Conservation (phyloP, 2,113 vertebrate species). For the Ceyx cyanopectus region DNA sequence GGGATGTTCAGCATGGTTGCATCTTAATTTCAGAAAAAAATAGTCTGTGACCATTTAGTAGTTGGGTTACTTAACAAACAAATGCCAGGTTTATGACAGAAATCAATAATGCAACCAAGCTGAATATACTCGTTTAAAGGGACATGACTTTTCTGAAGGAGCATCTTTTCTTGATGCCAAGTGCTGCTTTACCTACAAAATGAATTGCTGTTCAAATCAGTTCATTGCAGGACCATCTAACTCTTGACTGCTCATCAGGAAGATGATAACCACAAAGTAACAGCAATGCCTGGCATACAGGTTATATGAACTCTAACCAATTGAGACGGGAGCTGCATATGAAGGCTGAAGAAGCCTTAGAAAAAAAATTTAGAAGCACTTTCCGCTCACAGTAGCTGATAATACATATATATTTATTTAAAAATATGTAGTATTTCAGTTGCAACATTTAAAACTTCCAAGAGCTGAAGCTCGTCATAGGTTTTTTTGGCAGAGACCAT, state of each 20-base stretch:
- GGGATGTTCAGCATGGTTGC: not conserved
- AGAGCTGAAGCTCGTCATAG: not conserved
- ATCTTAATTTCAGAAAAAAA: not conserved
- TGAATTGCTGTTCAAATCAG: not conserved
- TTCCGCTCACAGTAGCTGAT: not conserved
- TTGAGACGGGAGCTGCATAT: fast-evolving
- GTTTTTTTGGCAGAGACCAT: no score
- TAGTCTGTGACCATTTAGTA: not conserved
- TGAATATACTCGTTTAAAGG: not conserved
- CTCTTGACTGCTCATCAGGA: not conserved
- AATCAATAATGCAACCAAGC: constrained; percentile 18
- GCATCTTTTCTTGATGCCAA: not conserved
- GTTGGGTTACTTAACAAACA: not conserved
- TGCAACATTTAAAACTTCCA: not conserved
- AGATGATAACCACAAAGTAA: not conserved
- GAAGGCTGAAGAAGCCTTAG: not conserved
- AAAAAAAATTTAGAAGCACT: not conserved
- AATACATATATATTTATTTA: fast-evolving
- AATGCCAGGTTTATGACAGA: not conserved
- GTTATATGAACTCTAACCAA: not conserved
- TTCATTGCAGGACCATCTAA: not conserved
- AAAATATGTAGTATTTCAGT: fast-evolving
- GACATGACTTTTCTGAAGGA: not conserved
- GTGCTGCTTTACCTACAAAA: not conserved
- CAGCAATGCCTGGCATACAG: not conserved